Percentiles rank a stretch among this genome's conserved stretches.
Evolutionary conservation across 2,888 invertebrate species (phyloP).

Genomic region (Acanthoscelides obtectus): DNA sequence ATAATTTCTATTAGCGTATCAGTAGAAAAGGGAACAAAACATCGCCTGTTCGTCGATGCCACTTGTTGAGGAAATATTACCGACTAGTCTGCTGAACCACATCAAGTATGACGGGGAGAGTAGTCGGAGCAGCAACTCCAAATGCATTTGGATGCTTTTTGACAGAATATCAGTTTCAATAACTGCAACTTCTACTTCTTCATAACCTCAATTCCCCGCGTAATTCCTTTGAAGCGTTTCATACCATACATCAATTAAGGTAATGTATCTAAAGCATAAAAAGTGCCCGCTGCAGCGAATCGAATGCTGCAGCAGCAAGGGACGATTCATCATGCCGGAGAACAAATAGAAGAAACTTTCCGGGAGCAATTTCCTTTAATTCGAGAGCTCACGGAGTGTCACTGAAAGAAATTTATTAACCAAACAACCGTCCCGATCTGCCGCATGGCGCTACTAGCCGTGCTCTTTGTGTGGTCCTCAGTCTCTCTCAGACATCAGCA

Average conservation of each 20-base stretch:
- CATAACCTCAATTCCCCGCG: background rate
- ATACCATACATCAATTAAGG: background rate
- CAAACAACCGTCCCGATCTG: conserved; percentile 8
- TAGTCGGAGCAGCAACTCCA: no score
- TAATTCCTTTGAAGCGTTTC: background rate
- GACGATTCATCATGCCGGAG: background rate
- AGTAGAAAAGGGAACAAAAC: no score
- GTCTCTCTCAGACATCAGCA: background rate
- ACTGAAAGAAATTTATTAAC: conserved; percentile 19
- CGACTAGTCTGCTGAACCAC: no score
- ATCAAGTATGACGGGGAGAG: no score
- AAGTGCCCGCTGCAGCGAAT: background rate
- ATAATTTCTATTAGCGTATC: no score
- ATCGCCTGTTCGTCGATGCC: no score
- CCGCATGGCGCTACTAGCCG: conserved; percentile 7
- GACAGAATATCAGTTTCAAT: background rate
- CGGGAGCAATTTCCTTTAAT: conserved; percentile 13
- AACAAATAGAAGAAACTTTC: background rate
- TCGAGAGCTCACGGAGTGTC: conserved; percentile 20
- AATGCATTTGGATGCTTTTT: no score
- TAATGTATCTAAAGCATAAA: background rate
- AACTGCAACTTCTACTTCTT: background rate
- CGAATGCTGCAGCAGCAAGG: background rate
- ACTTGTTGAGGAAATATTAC: no score
- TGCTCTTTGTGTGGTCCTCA: conserved; percentile 21